These are phyloP conservation scores for Hephaestus fuliginosus DNA, from an alignment of 2,797 vertebrate genomes.

Conservation along the genomic window DNA sequence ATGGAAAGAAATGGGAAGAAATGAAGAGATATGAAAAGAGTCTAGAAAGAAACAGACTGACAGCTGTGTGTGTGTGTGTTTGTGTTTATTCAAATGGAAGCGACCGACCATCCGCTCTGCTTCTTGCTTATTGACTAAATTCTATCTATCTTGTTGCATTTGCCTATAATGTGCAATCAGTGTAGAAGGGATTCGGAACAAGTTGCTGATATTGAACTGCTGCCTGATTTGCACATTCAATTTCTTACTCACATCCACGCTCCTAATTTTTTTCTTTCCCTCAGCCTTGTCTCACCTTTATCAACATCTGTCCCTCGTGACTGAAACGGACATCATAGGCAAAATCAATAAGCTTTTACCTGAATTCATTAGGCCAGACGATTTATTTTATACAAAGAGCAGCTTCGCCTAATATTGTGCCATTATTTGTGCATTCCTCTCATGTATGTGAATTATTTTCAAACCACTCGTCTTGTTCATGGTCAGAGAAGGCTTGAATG, in stretches of 20 bases:
- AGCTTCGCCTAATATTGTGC: neutral
- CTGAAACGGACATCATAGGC: slow-evolving; percentile 4
- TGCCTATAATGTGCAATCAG: slow-evolving; percentile 68
- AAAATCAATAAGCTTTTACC: slow-evolving; percentile 23
- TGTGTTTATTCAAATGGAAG: slow-evolving; percentile 53
- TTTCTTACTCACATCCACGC: slow-evolving; percentile 38
- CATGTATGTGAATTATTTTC: neutral
- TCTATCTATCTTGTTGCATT: slow-evolving; percentile 60
- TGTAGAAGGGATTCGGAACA: slow-evolving; percentile 61
- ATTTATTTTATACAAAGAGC: slow-evolving; percentile 2
- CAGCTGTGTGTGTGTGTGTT: slow-evolving; percentile 19
- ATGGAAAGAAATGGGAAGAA: slow-evolving; percentile 64
- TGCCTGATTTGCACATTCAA: slow-evolving; percentile 64
- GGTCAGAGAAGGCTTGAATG: neutral
- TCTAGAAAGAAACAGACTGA: slow-evolving; percentile 42
- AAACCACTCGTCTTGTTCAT: neutral
- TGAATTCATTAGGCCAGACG: slow-evolving; percentile 15
- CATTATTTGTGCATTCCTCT: slow-evolving; percentile 4
- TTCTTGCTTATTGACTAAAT: slow-evolving; percentile 55
- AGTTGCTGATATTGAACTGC: slow-evolving; percentile 66
- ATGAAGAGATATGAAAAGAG: slow-evolving; percentile 61
- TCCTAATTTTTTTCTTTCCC: neutral
- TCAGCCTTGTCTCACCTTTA: slow-evolving; percentile 5
- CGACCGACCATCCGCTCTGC: slow-evolving; percentile 39
- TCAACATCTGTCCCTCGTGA: slow-evolving; percentile 26